These are phyloP conservation scores for Podargus strigoides DNA, from an alignment of 2,797 vertebrate species.

Conservation along the genomic window DNA sequence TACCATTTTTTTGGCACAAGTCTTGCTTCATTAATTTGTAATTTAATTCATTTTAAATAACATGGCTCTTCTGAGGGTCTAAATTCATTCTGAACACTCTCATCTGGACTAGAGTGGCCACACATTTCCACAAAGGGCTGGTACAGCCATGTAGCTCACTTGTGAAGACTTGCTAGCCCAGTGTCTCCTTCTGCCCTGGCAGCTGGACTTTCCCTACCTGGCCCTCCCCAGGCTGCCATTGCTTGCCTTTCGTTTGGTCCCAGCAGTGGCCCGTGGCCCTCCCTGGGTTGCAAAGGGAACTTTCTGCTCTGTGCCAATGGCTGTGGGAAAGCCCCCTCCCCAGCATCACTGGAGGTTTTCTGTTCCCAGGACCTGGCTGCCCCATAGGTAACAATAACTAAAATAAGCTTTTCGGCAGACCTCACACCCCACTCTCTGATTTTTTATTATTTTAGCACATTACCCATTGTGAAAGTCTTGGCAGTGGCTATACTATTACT, in stretches of 20 bases:
- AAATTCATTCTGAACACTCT: neutral
- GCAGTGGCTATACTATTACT: neutral
- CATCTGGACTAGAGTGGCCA: neutral
- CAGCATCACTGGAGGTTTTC: neutral
- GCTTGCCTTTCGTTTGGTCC: neutral
- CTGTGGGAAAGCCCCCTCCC: neutral
- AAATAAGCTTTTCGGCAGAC: neutral
- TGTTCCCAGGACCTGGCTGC: neutral
- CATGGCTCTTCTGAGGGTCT: neutral
- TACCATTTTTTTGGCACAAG: neutral
- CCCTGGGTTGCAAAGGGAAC: neutral
- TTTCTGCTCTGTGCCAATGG: neutral
- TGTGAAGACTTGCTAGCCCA: neutral
- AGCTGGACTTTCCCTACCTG: neutral
- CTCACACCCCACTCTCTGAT: neutral
- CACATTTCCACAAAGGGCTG: neutral
- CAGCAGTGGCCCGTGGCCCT: neutral
- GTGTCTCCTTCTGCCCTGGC: neutral
- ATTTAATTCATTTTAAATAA: neutral
- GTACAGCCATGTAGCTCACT: fast-evolving
- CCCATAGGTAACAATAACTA: neutral
- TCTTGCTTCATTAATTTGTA: neutral
- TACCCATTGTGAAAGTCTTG: neutral
- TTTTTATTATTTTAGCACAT: neutral
- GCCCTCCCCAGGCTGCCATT: neutral